Percentiles rank a stretch among this genome's conserved stretches.
These are phyloP conservation scores for Echinops telfairi DNA, from an alignment of 2,113 vertebrate species.

Conservation along the genomic window DNA sequence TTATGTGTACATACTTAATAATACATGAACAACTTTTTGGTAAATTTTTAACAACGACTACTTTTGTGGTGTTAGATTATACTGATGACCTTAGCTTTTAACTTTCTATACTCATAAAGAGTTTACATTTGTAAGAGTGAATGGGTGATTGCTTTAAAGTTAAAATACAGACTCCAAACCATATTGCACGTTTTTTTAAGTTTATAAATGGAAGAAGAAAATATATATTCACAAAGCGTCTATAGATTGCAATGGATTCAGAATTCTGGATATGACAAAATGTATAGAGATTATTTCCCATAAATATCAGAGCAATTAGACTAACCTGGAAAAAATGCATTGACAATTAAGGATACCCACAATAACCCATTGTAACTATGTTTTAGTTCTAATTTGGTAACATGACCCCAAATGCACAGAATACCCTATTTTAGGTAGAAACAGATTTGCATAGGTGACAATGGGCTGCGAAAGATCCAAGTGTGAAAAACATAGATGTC, in stretches of 20 bases:
- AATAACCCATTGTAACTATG: not conserved
- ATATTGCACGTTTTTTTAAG: not conserved
- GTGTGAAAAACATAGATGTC: not conserved
- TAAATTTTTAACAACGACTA: not conserved
- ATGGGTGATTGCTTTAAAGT: not conserved
- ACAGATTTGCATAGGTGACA: not conserved
- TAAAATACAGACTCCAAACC: not conserved
- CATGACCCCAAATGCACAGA: not conserved
- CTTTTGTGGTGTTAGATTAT: not conserved
- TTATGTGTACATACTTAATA: not conserved
- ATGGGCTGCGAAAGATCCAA: not conserved
- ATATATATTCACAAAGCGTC: not conserved
- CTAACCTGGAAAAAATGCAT: not conserved
- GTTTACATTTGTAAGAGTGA: constrained; percentile 5
- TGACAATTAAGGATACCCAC: not conserved
- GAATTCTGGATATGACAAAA: not conserved
- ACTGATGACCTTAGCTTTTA: not conserved
- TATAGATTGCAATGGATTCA: not conserved
- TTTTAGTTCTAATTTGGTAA: constrained; percentile 39
- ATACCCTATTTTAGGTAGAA: not conserved
- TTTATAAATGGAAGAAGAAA: not conserved
- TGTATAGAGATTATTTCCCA: not conserved
- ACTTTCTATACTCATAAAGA: not conserved
- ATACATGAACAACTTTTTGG: too few species aligned
- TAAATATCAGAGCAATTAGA: not conserved